Percentiles rank a stretch among this genome's conserved stretches.
phyloP scores from a whole-genome alignment of 2,113 vertebrate species.

The Empidonax alnorum region DNA sequence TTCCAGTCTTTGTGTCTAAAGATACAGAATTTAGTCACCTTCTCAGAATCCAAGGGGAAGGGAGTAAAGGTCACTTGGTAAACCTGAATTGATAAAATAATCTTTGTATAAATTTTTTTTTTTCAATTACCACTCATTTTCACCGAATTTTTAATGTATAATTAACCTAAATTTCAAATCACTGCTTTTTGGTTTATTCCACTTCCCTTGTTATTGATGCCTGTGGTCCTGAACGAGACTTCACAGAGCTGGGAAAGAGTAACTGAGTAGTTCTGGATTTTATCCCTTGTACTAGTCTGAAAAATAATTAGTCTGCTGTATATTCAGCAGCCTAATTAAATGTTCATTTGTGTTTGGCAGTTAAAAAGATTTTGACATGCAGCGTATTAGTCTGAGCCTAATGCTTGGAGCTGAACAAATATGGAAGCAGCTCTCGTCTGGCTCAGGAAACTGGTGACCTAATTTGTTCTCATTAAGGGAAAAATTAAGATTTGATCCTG shows the following conservation, averaged over 20 bases:
- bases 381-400: not conserved
- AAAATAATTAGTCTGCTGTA: slow-evolving; percentile 12
- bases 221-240: not conserved
- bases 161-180: not conserved
- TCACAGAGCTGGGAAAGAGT: not conserved
- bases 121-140: not conserved
- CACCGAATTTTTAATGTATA: not conserved
- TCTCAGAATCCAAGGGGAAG: not conserved
- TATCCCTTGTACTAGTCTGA: not conserved
- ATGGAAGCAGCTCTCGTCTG: not conserved
- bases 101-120: not conserved
- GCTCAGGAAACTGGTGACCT: not conserved
- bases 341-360: slow-evolving; percentile 12
- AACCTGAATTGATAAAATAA: not conserved
- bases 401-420: not conserved
- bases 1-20: not conserved
- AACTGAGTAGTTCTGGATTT: not conserved
- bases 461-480: slow-evolving; percentile 13
- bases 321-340: not conserved
- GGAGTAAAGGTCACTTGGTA: not conserved
- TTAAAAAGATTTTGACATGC: not conserved
- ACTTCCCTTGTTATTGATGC: not conserved
- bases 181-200: not conserved
- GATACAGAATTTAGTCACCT: not conserved
- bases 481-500: not conserved